These are phyloP conservation scores for Typhlomys cinereus DNA, from an alignment of 2,113 vertebrate genomes.

Conservation along the genomic window DNA sequence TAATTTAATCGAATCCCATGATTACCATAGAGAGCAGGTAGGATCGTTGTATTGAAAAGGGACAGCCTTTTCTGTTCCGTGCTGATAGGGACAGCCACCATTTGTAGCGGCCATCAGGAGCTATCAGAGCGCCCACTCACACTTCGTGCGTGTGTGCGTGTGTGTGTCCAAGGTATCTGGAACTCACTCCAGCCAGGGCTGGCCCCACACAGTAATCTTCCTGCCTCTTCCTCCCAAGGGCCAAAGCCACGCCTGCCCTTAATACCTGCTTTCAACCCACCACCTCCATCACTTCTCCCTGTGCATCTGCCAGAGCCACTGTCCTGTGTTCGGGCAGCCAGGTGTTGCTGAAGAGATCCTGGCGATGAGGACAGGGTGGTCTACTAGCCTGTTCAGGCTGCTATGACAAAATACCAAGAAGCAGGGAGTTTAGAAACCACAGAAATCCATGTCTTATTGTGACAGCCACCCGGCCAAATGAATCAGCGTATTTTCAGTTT, in stretches of 20 bases:
- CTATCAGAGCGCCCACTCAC: no score
- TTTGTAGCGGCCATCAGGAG: no score
- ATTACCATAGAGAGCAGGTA: not conserved
- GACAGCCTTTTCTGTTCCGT: no score
- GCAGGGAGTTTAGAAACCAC: not conserved
- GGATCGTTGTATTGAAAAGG: not conserved
- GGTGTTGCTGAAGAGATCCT: not conserved
- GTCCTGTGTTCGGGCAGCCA: rapidly evolving
- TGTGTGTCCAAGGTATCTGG: not conserved
- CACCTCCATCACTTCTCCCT: not conserved
- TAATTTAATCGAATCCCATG: constrained; percentile 62
- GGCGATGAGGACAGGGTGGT: not conserved
- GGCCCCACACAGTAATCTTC: not conserved
- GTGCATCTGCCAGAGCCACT: rapidly evolving
- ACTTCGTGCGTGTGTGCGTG: not conserved
- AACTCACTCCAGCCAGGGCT: not conserved
- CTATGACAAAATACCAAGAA: not conserved
- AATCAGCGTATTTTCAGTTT: no score
- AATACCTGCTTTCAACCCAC: not conserved
- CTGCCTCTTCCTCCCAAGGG: no score
- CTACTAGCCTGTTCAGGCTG: not conserved
- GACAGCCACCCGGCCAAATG: no score
- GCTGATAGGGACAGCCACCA: no score
- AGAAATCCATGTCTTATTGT: not conserved
- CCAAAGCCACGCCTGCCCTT: no score